Percentiles rank a stretch among this genome's conserved stretches.
phyloP scores from a whole-genome alignment of 2,113 vertebrate genomes.

The Pseudolaguvia tuberculata region DNA sequence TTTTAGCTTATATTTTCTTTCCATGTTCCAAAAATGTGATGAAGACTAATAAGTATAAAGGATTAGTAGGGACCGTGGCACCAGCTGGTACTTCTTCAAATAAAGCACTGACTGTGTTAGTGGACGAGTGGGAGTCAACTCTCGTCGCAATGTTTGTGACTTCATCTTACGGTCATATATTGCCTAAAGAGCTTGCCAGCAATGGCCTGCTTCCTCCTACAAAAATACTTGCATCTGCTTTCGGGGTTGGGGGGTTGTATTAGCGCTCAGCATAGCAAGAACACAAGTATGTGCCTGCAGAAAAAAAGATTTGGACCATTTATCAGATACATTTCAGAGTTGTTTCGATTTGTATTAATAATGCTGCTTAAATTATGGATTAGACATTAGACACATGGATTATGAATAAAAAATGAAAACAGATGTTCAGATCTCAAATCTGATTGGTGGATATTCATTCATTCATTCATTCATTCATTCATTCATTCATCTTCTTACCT shows the following conservation, averaged over 20 bases:
- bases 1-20: constrained; percentile 52
- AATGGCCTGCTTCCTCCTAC: constrained; percentile 64
- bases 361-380: too few relatives aligned
- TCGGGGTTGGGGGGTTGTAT: constrained; percentile 39
- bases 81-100: constrained; percentile 71
- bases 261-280: constrained; percentile 21
- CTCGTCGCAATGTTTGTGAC: constrained; percentile 72
- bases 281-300: constrained; percentile 32
- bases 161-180: constrained; percentile 66
- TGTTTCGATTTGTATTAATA: too few relatives aligned
- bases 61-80: constrained; percentile 63
- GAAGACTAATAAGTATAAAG: constrained; percentile 59
- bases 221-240: constrained; percentile 71
- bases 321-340: not conserved
- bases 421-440: too few relatives aligned
- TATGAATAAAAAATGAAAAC: too few relatives aligned
- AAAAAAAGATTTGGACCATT: constrained; percentile 9
- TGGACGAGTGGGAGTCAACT: constrained; percentile 67
- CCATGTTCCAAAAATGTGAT: constrained; percentile 63
- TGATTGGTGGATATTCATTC: too few relatives aligned
- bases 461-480: too few relatives aligned
- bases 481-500: too few relatives aligned
- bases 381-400: too few relatives aligned
- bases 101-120: constrained; percentile 69
- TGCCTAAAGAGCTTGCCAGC: constrained; percentile 61